Conservation (phyloP, 2,888 invertebrate species). For the Empis stercorea region DNA sequence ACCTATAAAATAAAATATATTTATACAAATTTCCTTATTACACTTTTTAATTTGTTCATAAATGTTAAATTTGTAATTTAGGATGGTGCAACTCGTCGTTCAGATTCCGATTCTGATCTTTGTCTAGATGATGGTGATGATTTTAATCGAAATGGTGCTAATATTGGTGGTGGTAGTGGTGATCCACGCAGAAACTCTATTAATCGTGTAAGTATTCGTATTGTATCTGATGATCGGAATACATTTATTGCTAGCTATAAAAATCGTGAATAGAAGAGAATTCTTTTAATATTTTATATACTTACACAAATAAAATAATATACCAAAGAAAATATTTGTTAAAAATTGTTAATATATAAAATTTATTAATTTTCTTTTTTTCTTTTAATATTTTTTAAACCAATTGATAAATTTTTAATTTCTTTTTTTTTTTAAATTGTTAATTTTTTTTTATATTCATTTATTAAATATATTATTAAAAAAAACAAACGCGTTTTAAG, state of each 20-base stretch:
- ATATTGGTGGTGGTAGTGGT: slow-evolving; percentile 20
- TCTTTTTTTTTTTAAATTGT: neutral
- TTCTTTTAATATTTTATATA: slow-evolving; percentile 1
- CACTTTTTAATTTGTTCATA: neutral
- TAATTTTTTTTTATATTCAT: neutral
- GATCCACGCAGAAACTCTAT: slow-evolving; percentile 33
- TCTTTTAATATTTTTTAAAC: neutral
- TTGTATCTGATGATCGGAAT: slow-evolving; percentile 34
- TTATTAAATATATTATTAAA: no score
- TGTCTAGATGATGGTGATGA: slow-evolving; percentile 62
- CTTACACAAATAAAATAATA: neutral
- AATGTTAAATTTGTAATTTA: slow-evolving; percentile 23
- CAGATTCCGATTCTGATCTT: slow-evolving; percentile 83
- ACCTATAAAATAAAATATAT: no score
- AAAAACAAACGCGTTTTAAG: no score
- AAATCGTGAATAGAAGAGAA: slow-evolving; percentile 31
- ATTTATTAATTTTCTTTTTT: neutral
- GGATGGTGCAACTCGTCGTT: slow-evolving; percentile 53
- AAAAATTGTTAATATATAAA: neutral
- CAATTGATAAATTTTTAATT: neutral
- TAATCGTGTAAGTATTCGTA: slow-evolving; percentile 37
- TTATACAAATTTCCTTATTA: no score
- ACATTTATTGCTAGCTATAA: slow-evolving; percentile 36
- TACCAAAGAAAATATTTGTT: neutral
- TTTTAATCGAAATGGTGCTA: slow-evolving; percentile 30